Percentiles rank a stretch among this genome's conserved stretches.
Conservation (phyloP, 2,113 vertebrate species). For the Chaenogobius annularis region DNA sequence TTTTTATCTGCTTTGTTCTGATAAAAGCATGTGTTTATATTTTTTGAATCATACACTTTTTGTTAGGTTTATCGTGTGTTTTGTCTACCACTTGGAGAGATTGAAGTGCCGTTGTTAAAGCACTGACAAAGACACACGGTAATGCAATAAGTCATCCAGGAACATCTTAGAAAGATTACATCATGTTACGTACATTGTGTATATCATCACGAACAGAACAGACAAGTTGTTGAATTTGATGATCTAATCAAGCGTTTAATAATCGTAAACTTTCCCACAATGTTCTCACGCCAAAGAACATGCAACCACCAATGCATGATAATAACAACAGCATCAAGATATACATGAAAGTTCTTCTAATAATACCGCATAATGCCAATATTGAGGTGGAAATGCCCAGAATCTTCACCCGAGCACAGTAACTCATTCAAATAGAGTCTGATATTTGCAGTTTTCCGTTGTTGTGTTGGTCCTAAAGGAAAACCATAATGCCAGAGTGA, state of each 20-base stretch:
- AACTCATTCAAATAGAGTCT: background rate
- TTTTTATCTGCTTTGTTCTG: background rate
- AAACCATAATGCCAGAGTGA: conserved; percentile 13
- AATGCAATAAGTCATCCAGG: background rate
- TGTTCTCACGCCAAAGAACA: background rate
- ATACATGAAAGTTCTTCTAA: background rate
- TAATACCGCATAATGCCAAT: background rate
- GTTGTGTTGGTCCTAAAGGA: background rate
- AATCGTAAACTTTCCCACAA: background rate
- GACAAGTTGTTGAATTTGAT: background rate
- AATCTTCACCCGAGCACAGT: background rate
- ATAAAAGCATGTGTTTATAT: conserved; percentile 4
- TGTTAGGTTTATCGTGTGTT: background rate
- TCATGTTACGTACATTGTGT: background rate
- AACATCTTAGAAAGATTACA: background rate
- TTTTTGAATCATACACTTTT: background rate
- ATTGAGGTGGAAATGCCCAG: no score
- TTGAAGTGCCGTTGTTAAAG: background rate
- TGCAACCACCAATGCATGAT: background rate
- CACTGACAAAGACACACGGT: background rate
- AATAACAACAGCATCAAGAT: no score
- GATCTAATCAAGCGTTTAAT: background rate
- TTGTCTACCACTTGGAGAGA: background rate
- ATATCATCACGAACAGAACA: background rate
- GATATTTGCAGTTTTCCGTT: conserved; percentile 12